A percentile compares a stretch with the other conserved stretches of the same genome.
phyloP scores from a whole-genome alignment of 2,888 invertebrate species.

The Ommatoiulus sabulosus region DNA sequence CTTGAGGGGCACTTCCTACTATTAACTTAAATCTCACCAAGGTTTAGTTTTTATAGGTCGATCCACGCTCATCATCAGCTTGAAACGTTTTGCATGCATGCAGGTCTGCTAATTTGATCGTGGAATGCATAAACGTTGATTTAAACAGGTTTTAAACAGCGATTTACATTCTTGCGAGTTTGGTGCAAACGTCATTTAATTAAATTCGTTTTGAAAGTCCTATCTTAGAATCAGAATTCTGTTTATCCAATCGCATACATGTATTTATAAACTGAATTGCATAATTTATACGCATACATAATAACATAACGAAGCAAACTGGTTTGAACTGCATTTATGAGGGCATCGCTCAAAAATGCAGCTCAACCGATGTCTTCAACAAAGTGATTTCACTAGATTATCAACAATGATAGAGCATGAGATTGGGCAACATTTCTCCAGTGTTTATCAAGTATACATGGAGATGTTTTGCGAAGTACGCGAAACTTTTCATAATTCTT shows the following conservation, averaged over 20 bases:
- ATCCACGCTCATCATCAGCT: background rate
- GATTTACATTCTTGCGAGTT: background rate
- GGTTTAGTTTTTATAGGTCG: slow-evolving; percentile 7
- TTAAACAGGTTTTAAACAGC: background rate
- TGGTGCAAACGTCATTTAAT: background rate
- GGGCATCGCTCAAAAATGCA: background rate
- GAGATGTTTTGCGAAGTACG: no score
- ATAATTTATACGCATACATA: slow-evolving; percentile 28
- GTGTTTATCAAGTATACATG: no score
- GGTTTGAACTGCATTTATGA: background rate
- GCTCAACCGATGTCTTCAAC: background rate
- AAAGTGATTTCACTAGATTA: background rate
- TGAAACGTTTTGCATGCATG: background rate
- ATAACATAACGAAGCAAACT: background rate
- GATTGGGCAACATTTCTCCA: no score
- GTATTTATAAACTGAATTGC: background rate
- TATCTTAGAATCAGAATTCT: background rate
- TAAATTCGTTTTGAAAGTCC: background rate
- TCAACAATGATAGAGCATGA: no score
- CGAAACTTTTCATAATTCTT: background rate
- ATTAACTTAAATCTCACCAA: background rate
- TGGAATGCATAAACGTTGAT: background rate
- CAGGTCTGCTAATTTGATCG: background rate
- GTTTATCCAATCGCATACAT: background rate
- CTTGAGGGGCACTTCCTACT: slow-evolving; percentile 11